phyloP scores from a whole-genome alignment of 2,113 vertebrate genomes.

The Edolisoma coerulescens region DNA sequence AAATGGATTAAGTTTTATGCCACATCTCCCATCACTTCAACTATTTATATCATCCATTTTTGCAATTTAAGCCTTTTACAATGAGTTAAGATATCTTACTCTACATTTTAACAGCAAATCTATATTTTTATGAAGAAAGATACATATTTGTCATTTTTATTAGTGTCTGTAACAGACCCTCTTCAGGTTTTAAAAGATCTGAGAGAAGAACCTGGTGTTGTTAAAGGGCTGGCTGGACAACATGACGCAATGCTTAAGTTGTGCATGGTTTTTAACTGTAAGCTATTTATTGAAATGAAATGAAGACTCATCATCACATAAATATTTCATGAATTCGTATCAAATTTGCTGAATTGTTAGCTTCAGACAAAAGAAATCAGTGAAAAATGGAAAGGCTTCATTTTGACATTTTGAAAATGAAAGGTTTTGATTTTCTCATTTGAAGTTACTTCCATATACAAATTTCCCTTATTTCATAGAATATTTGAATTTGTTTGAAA shows the following conservation, averaged over 20 bases:
- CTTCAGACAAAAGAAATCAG: slow-evolving; percentile 63
- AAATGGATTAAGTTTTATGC: neutral
- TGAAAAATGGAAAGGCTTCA: slow-evolving; percentile 47
- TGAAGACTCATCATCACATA: slow-evolving; percentile 51
- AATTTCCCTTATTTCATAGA: slow-evolving; percentile 28
- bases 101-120: slow-evolving; percentile 12
- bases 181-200: neutral
- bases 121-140: slow-evolving; percentile 26
- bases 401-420: slow-evolving; percentile 58
- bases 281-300: slow-evolving; percentile 26
- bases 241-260: neutral
- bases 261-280: neutral
- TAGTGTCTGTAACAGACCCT: neutral
- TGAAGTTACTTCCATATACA: slow-evolving; percentile 38
- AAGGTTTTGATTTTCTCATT: slow-evolving; percentile 56
- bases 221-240: neutral
- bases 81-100: neutral
- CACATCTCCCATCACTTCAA: neutral
- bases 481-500: slow-evolving; percentile 41
- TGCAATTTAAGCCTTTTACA: slow-evolving; percentile 34
- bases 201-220: neutral
- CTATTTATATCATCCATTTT: slow-evolving; percentile 7
- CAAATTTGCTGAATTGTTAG: slow-evolving; percentile 55
- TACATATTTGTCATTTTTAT: slow-evolving; percentile 35
- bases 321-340: slow-evolving; percentile 56